A percentile compares a stretch with the other conserved stretches of the same genome.
Conservation (phyloP, 2,888 invertebrate species). For the Desoria tigrina region DNA sequence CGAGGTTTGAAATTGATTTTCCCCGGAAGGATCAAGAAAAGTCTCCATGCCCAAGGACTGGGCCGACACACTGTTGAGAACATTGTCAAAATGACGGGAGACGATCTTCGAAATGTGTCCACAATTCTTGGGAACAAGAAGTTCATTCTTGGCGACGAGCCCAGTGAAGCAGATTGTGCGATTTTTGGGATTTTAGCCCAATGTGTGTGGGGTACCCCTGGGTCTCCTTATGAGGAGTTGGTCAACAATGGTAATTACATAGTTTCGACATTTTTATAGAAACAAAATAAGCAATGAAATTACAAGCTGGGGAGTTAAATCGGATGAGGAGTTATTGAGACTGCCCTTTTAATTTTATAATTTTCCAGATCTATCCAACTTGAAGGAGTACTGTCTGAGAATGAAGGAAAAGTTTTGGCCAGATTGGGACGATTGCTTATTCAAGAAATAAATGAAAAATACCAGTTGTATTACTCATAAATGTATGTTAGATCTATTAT, state of each 20-base stretch:
- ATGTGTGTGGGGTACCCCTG: constrained; percentile 54
- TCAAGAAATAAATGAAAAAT: too few relatives aligned
- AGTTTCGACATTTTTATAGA: too few relatives aligned
- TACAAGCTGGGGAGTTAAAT: too few relatives aligned
- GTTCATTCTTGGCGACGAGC: constrained; percentile 47
- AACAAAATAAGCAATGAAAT: neutral
- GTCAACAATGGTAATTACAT: constrained; percentile 27
- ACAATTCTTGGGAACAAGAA: constrained; percentile 41
- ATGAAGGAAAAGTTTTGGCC: constrained; percentile 43
- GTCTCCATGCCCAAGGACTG: constrained; percentile 37
- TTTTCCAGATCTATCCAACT: constrained; percentile 34
- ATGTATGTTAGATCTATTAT: too few relatives aligned
- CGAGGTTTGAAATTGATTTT: constrained; percentile 3
- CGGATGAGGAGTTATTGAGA: too few relatives aligned
- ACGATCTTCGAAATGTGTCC: constrained; percentile 41
- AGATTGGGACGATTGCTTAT: constrained; percentile 39
- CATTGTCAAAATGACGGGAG: constrained; percentile 34
- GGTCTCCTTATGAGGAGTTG: constrained; percentile 49
- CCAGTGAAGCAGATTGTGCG: constrained; percentile 38
- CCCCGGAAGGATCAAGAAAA: constrained; percentile 11
- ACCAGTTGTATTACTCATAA: too few relatives aligned
- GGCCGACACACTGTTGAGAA: constrained; percentile 42
- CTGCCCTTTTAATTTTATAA: constrained; percentile 5
- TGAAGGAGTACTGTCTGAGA: constrained; percentile 38
- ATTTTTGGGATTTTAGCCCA: constrained; percentile 55